Evolutionary conservation across 2,888 invertebrate species (phyloP).

Genomic region (Hyles lineata): DNA sequence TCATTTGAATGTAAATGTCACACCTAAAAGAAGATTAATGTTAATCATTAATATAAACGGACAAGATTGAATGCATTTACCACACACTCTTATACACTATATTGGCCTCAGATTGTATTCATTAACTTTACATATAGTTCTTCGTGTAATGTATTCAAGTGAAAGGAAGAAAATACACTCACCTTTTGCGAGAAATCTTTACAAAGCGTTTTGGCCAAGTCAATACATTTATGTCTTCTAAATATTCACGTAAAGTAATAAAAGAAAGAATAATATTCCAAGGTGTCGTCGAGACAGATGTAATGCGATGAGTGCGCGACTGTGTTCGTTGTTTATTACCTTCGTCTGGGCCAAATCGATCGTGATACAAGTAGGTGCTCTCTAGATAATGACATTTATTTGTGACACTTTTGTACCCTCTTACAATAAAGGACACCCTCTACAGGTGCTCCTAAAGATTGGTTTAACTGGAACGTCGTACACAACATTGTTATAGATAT

Average conservation of each 20-base stretch:
- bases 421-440: constrained; percentile 1
- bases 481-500: background rate
- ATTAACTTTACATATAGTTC: background rate
- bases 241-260: no score
- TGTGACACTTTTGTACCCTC: background rate
- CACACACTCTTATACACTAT: background rate
- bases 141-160: background rate
- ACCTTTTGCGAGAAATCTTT: background rate
- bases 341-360: constrained; percentile 12
- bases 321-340: background rate
- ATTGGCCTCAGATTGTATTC: background rate
- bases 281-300: background rate
- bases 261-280: background rate
- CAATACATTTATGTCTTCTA: background rate
- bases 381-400: constrained; percentile 33
- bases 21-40: constrained; percentile 18
- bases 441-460: background rate
- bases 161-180: constrained; percentile 4
- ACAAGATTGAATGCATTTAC: background rate
- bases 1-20: constrained; percentile 22
- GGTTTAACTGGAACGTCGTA: background rate
- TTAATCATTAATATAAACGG: constrained; percentile 2
- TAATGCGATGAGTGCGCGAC: background rate
- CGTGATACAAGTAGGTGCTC: background rate
- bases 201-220: background rate